Evolutionary conservation across 2,797 vertebrate species (phyloP), one percentile per base, ranked within the genome.

Genomic region (Helarctos malayanus): DNA sequence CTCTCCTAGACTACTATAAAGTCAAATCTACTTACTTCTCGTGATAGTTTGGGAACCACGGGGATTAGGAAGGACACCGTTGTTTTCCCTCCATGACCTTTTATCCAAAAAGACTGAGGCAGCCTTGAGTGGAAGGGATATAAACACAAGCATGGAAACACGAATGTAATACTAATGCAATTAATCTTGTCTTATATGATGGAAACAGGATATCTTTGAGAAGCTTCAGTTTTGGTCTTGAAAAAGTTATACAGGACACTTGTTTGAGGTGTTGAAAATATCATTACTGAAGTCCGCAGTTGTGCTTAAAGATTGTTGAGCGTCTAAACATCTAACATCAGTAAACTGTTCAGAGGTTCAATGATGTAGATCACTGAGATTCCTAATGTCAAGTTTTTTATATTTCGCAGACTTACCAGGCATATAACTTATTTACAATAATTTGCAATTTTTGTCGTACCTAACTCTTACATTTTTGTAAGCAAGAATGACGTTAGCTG

Each of bases 121-220:
- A 83, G 18, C 49, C 45, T 86, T 76, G 84, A 85, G 75, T 95
- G 86, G 91, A 69, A 90, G 38, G 54, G 57, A 76, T 95, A 73
- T 91, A 91, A 95, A 96, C 81, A 97, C 91, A 92, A 41, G 75
- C 56, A 14, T 86, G 85, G 84, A 98, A 97, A 81, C 38, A 95
- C 81, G 89, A 63, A 71, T 94, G 84, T 97, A 97, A 71, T 87
- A 82, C 27, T 97, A 85, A 76, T 90, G 81, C 96, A 97, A 82
- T 96, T 95, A 98, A 97, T 68, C 91, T 96, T 94, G 94, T 97
- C 96, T 84, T 94, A 96, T 96, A 96, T 97, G 85, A 56, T 82
- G 61, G 79, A 96, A 78, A 61, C 21, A 83, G 91, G 65, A 11
- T 97, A 97, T 97, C 89, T 97, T 94, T 96, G 89, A 96, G 92